Conservation (phyloP, 2,113 vertebrate genomes). For the Lepus americanus region DNA sequence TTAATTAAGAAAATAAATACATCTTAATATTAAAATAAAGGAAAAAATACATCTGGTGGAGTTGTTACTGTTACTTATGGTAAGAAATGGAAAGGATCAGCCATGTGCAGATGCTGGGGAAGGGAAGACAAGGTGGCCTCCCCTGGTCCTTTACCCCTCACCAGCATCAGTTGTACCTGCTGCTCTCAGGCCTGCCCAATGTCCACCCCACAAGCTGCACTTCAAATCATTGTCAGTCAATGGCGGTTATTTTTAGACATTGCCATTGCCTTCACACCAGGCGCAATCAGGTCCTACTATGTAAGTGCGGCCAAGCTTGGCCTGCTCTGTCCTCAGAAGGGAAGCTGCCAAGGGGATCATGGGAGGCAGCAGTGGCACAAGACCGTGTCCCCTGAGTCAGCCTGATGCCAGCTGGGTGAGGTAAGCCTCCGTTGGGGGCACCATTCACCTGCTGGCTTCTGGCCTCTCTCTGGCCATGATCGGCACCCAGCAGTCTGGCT, state of each 20-base stretch:
- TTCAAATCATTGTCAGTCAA: neutral
- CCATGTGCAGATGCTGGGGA: accelerated
- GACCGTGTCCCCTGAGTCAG: constrained; percentile 73
- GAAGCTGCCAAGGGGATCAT: constrained; percentile 59
- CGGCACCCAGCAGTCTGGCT: constrained; percentile 30
- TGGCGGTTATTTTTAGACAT: constrained; percentile 49
- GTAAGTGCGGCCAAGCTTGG: constrained; percentile 23
- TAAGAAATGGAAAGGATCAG: neutral
- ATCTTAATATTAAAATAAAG: too few relatives aligned
- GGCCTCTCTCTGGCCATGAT: neutral
- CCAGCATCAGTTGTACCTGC: neutral
- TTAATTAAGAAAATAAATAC: too few relatives aligned
- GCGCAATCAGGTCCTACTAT: neutral
- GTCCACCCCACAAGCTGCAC: neutral
- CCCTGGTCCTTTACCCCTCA: neutral
- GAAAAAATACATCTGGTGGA: neutral
- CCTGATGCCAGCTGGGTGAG: constrained; percentile 66
- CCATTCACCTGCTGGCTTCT: constrained; percentile 72
- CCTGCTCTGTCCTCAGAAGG: neutral
- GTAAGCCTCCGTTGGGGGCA: constrained; percentile 33
- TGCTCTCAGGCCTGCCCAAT: neutral
- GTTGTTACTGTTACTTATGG: neutral
- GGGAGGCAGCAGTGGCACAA: constrained; percentile 36
- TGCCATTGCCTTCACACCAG: neutral
- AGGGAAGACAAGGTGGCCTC: neutral